These are phyloP conservation scores for Physocephala rufipes DNA, from an alignment of 2,888 invertebrate species.

Conservation along the genomic window DNA sequence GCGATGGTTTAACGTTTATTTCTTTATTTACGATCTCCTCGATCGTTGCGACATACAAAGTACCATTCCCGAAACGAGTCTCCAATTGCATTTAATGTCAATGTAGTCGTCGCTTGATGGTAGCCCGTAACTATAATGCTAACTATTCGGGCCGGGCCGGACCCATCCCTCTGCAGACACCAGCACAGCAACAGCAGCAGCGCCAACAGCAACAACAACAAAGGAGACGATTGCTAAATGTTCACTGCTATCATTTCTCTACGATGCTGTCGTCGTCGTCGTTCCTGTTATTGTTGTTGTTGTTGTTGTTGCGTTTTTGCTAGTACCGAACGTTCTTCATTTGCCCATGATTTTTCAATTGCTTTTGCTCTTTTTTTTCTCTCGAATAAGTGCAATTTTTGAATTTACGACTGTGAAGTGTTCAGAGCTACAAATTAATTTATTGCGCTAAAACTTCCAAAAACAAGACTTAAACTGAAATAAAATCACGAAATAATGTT, in stretches of 20 bases:
- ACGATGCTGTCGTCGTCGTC: neutral
- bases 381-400: conserved; percentile 13
- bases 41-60: conserved; percentile 19
- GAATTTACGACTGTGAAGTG: conserved; percentile 27
- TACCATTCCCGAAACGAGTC: conserved; percentile 15
- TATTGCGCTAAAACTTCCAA: conserved; percentile 14
- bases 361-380: neutral
- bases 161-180: neutral
- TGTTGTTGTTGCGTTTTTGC: conserved; percentile 1
- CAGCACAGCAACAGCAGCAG: neutral
- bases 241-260: conserved; percentile 10
- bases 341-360: neutral
- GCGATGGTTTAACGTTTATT: conserved; percentile 34
- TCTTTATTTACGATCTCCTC: conserved; percentile 35
- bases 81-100: conserved; percentile 22
- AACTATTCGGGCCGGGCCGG: neutral
- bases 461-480: neutral
- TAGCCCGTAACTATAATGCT: neutral
- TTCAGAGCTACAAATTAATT: conserved; percentile 34
- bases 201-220: conserved; percentile 1
- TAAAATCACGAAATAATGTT: conserved; percentile 6
- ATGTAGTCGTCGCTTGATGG: conserved; percentile 16
- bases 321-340: neutral
- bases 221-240: neutral
- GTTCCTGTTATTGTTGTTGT: too few species aligned